Conservation (phyloP, 2,888 invertebrate genomes). For the Leuctra nigra region DNA sequence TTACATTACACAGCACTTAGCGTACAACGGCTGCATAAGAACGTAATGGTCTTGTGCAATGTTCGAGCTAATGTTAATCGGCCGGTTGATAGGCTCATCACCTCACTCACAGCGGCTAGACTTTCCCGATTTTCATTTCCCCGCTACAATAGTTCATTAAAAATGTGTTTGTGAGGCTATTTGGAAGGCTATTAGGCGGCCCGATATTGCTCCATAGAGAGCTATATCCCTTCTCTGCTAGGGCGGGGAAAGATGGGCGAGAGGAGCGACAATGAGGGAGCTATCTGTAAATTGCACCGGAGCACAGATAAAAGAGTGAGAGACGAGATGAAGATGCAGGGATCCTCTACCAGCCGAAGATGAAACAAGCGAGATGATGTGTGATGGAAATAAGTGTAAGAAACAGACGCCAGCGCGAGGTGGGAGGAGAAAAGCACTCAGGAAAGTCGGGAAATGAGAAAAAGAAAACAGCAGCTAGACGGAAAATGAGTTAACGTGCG, state of each 20-base stretch:
- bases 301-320: slow-evolving; percentile 17
- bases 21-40: no score
- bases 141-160: slow-evolving; percentile 59
- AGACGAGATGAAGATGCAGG: slow-evolving; percentile 29
- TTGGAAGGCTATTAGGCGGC: slow-evolving; percentile 61
- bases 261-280: slow-evolving; percentile 14
- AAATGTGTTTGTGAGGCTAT: slow-evolving; percentile 66
- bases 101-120: slow-evolving; percentile 8
- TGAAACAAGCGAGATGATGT: slow-evolving; percentile 15
- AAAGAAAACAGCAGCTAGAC: slow-evolving; percentile 27
- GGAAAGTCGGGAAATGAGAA: slow-evolving; percentile 17
- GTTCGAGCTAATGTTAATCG: slow-evolving; percentile 10
- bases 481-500: slow-evolving; percentile 24
- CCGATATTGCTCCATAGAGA: slow-evolving; percentile 47
- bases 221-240: slow-evolving; percentile 37
- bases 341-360: slow-evolving; percentile 14
- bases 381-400: slow-evolving; percentile 14
- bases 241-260: slow-evolving; percentile 15
- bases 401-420: slow-evolving; percentile 8
- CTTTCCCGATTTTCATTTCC: slow-evolving; percentile 45
- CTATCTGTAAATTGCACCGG: slow-evolving; percentile 14
- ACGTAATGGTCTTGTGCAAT: neutral
- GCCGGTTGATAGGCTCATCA: slow-evolving; percentile 12
- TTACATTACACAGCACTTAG: no score
- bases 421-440: slow-evolving; percentile 4